Conservation (phyloP, 2,888 invertebrate species). For the Drosophila villosipedis region DNA sequence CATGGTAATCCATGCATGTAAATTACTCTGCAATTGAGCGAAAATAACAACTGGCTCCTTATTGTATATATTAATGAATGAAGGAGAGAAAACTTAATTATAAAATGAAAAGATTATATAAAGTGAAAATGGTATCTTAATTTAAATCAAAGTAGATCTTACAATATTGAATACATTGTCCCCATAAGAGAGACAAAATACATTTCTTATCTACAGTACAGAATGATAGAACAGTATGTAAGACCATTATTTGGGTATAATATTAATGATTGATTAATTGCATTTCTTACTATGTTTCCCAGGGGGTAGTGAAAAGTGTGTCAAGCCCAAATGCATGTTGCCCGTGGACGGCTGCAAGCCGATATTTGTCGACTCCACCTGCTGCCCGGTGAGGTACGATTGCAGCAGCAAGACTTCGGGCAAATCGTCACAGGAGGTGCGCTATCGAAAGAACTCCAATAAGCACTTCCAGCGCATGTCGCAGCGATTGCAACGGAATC, state of each 20-base stretch:
- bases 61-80: neutral
- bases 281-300: neutral
- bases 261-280: neutral
- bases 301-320: slow-evolving; percentile 90
- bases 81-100: neutral
- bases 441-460: slow-evolving; percentile 81
- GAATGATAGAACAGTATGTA: neutral
- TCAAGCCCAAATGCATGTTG: slow-evolving; percentile 92
- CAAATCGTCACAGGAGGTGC: slow-evolving; percentile 82
- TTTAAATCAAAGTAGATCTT: neutral
- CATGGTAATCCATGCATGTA: neutral
- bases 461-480: slow-evolving; percentile 84
- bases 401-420: slow-evolving; percentile 86
- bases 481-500: slow-evolving; percentile 82
- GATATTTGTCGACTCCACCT: slow-evolving; percentile 86
- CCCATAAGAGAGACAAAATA: neutral
- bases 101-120: neutral
- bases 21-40: neutral
- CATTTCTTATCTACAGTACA: neutral
- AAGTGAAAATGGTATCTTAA: neutral
- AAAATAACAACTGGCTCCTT: neutral
- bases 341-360: slow-evolving; percentile 88
- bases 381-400: slow-evolving; percentile 93
- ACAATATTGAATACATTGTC: neutral
- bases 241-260: neutral